Evolutionary conservation across 2,888 invertebrate genomes (phyloP), one percentile per base, ranked within the genome.

Genomic region (Spisula solida): DNA sequence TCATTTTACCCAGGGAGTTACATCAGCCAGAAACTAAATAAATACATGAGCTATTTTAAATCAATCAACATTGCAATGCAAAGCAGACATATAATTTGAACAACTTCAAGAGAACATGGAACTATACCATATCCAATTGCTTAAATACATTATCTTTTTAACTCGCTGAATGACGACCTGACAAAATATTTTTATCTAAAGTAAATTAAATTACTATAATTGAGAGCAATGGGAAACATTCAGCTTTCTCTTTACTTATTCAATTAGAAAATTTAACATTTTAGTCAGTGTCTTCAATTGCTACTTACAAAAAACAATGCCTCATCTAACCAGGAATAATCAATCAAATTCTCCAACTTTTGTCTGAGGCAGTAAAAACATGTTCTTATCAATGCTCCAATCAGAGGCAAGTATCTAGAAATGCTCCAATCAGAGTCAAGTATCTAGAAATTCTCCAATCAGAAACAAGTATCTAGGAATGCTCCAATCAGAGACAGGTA

Each of bases 121-220:
- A 41, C 41, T 5, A n/a, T n/a, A 41, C 41, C 8, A 8, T 5
- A 41, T 41, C 41, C 41, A 5, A 41, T 41, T 41, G 41, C 8
- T 2, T 41, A n/a, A n/a, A 1, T 16, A 51, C 6, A 51, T 51
- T 51, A 51, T 16, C 51, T 41, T 41, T 8, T 41, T 41, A 51
- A 51, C 51, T 51, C 51, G 12, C 1, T 51, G 51, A 51, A 51
- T 51, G 51, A 51, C 12, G 51, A 51, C 4, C 41, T 41, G 51
- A 51, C 51, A 51, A 51, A 51, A 51, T 12, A 16, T 51, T 51
- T 51, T 51, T 51, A 16, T 51, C 8, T 5, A 5, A 66, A 66
- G 25, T 25, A n/a, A 66, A 66, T 66, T 25, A n/a, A 66, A 66
- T 66, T 66, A 66, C n/a, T 66, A 25, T 66, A 66, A 25, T 66